Percentiles rank a stretch among this genome's conserved stretches.
phyloP scores from a whole-genome alignment of 2,113 vertebrate species.

The Neolamprologus kungweensis region DNA sequence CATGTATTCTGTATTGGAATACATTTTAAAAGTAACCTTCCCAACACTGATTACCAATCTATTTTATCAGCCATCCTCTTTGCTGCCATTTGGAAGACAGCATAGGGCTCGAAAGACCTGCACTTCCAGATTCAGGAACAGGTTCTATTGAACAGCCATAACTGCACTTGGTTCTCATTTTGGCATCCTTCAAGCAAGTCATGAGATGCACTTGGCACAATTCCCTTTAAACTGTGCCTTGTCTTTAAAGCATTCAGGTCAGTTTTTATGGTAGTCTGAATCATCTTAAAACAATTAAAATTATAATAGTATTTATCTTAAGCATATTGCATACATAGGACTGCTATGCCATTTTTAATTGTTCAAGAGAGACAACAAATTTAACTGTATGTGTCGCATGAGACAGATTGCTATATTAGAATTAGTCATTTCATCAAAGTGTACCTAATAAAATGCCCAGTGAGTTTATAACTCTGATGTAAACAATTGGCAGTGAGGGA shows the following conservation, averaged over 20 bases:
- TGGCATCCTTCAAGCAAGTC: background rate
- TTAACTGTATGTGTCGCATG: background rate
- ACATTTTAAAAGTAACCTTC: too few relatives aligned
- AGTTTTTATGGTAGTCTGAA: background rate
- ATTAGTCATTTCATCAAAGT: background rate
- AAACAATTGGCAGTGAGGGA: background rate
- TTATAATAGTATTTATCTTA: background rate
- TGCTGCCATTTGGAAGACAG: background rate
- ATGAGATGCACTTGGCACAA: background rate
- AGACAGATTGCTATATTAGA: background rate
- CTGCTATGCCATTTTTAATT: background rate
- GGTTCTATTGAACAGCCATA: background rate
- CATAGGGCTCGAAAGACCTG: background rate
- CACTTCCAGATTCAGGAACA: background rate
- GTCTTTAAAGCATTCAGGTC: background rate
- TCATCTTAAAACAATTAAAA: accelerated
- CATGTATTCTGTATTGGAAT: too few relatives aligned
- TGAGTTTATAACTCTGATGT: background rate
- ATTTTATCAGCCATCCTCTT: background rate
- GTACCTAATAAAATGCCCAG: background rate
- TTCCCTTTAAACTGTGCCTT: background rate
- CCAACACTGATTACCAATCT: background rate
- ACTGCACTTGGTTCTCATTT: background rate
- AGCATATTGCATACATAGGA: background rate
- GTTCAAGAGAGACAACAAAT: background rate